These are phyloP conservation scores for Fistularia tabacaria DNA, from an alignment of 2,797 vertebrate species.

Conservation along the genomic window DNA sequence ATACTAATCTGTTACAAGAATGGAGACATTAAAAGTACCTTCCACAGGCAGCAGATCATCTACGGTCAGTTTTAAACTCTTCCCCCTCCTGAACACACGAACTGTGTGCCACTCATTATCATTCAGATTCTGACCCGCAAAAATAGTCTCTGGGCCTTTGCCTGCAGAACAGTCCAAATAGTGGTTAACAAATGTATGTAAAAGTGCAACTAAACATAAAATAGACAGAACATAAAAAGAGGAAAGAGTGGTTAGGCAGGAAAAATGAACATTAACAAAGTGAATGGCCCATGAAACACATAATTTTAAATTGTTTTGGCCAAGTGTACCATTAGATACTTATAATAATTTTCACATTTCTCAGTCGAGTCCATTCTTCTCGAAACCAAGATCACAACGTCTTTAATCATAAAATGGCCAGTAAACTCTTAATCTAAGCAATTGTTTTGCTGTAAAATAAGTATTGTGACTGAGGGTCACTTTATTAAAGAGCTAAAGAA, in stretches of 20 bases:
- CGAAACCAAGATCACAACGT: slow-evolving; percentile 7
- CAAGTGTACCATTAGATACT: slow-evolving; percentile 41
- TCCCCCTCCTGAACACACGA: slow-evolving; percentile 95
- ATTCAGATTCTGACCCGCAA: slow-evolving; percentile 99
- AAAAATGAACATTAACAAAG: slow-evolving; percentile 48
- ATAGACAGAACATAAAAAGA: slow-evolving; percentile 24
- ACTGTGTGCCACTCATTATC: slow-evolving; percentile 99
- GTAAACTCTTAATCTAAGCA: too few species aligned
- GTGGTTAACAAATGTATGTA: slow-evolving; percentile 59
- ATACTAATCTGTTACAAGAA: neutral
- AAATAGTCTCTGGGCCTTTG: slow-evolving; percentile 99
- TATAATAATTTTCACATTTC: slow-evolving; percentile 18
- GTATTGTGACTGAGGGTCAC: too few species aligned
- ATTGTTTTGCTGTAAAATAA: too few species aligned
- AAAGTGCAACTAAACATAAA: slow-evolving; percentile 25
- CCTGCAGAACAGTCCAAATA: slow-evolving; percentile 97
- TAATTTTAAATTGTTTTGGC: slow-evolving; percentile 57
- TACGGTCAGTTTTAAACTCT: slow-evolving; percentile 94
- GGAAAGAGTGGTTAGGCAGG: slow-evolving; percentile 33
- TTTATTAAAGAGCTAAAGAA: neutral
- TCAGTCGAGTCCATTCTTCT: slow-evolving; percentile 23
- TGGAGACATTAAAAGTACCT: slow-evolving; percentile 73
- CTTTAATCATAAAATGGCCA: too few species aligned
- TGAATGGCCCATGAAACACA: slow-evolving; percentile 54
- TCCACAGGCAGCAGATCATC: slow-evolving; percentile 93